Conservation (phyloP, 2,888 invertebrate species). For the Melanostoma mellinum region DNA sequence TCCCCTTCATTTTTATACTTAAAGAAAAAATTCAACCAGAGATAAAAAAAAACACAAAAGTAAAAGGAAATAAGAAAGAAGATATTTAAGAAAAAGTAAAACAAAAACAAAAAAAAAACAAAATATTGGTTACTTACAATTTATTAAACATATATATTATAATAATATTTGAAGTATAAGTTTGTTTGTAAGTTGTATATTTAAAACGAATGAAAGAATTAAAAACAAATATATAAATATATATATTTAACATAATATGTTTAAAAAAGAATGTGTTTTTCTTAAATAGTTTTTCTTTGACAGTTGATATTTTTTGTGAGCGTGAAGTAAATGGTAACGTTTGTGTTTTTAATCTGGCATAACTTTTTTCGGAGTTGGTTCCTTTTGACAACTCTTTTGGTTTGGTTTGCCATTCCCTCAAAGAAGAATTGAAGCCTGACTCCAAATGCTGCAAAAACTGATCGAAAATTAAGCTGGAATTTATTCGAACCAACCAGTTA, state of each 20-base stretch:
- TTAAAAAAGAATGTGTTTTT: constrained; percentile 29
- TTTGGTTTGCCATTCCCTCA: too few species aligned
- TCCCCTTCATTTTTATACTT: constrained; percentile 66
- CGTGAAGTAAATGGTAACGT: too few species aligned
- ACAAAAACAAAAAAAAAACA: constrained; percentile 6
- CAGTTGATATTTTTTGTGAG: too few species aligned
- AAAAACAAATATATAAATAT: constrained; percentile 58
- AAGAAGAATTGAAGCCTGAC: too few species aligned
- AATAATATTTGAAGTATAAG: constrained; percentile 55
- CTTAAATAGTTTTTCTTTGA: background rate
- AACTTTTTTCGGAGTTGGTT: too few species aligned
- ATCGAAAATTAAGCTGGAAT: too few species aligned
- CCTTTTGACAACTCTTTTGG: too few species aligned
- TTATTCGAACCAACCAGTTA: too few species aligned
- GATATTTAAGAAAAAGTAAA: constrained; percentile 18
- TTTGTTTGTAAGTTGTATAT: constrained; percentile 67
- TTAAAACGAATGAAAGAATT: constrained; percentile 59
- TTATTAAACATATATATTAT: constrained; percentile 50
- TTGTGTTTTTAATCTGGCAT: too few species aligned
- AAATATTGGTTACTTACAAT: constrained; percentile 49
- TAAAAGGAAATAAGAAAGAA: constrained; percentile 18
- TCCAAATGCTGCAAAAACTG: too few species aligned
- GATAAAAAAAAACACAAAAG: constrained; percentile 7
- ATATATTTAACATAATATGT: constrained; percentile 66
- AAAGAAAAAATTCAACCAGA: constrained; percentile 45